Evolutionary conservation across 2,888 invertebrate genomes (phyloP), one percentile per base, ranked within the genome.

Genomic region (Megalurothrips usitatus): DNA sequence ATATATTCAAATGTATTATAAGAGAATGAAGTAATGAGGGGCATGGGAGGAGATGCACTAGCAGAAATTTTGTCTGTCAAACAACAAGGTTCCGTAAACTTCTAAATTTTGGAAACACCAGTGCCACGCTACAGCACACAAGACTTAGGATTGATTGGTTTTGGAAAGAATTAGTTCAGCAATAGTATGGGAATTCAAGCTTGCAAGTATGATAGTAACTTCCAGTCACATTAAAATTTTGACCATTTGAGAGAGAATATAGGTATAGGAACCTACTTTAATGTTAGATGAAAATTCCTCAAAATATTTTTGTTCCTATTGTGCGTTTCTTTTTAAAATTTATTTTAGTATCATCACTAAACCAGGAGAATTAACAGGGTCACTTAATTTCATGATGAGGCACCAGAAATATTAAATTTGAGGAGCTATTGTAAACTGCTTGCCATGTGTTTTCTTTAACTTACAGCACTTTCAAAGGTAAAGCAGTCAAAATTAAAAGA

Each of bases 281-380:
- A 43, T 43, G 34, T 43, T 43, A 43, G 34, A 43, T 43, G 34
- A 43, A 43, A 43, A 43, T 43, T 43, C 34, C 34, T 43, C 34
- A 43, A 26, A 26, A 26, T 75, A 75, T 75, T 75, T 75, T 75
- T 75, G 23, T 75, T n/a, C 68, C 68, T 26, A 43, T 43, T 43
- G 34, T 43, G 34, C 6, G 34, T 43, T 43, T 43, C 34, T 43
- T 43, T 43, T 26, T 6, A 75, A 75, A 26, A 26, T 75, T 23
- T 75, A 75, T 75, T 75, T 75, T 75, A 23, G 26, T 26, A 23
- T 26, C 0, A 75, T 23, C 68, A 26, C 23, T 75, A 75, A 75
- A 75, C 26, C 68, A 26, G 68, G 26, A 75, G 26, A 75, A 10
- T 75, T 75, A 12, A 75, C 68, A 75, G 68, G 68, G 68, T 75